phyloP scores from a whole-genome alignment of 1,140 invertebrate genomes.

The Caenorhabditis brenneri region DNA sequence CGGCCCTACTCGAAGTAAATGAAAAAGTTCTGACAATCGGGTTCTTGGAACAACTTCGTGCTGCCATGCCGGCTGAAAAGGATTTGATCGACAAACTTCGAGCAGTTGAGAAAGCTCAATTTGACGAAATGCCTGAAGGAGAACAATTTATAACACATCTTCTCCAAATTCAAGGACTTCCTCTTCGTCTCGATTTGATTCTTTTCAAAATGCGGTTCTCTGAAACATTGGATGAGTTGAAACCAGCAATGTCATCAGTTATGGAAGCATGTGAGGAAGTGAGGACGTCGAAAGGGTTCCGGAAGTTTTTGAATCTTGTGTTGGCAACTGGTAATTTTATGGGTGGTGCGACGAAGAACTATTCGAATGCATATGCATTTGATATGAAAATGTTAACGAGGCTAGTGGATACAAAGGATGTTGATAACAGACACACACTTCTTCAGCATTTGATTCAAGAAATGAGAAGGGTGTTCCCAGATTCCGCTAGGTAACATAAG shows the following conservation, averaged over 20 bases:
- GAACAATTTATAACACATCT: conserved; percentile 52
- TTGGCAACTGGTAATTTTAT: conserved; percentile 91
- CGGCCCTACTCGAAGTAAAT: conserved; percentile 48
- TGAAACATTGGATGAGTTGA: conserved; percentile 86
- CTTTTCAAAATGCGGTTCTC: conserved; percentile 85
- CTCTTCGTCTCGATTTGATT: conserved; percentile 85
- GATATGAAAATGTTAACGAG: conserved; percentile 94
- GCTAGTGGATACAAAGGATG: conserved; percentile 89
- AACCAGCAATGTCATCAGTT: conserved; percentile 88
- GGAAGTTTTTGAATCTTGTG: conserved; percentile 85
- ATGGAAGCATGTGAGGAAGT: conserved; percentile 95
- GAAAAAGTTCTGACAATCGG: conserved; percentile 49
- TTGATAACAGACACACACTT: conserved; percentile 88
- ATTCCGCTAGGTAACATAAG: neutral
- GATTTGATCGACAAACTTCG: conserved; percentile 53
- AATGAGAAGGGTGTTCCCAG: conserved; percentile 84
- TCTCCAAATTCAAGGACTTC: conserved; percentile 81
- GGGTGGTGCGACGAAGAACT: conserved; percentile 83
- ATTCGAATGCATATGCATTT: conserved; percentile 89
- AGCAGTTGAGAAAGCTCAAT: conserved; percentile 40
- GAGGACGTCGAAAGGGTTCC: conserved; percentile 85
- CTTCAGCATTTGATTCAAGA: conserved; percentile 89
- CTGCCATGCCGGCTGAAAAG: conserved; percentile 50
- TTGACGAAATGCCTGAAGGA: conserved; percentile 56
- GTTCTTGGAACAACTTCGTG: conserved; percentile 48